Conservation (phyloP, 2,797 vertebrate genomes). For the Taenioides sp. region DNA sequence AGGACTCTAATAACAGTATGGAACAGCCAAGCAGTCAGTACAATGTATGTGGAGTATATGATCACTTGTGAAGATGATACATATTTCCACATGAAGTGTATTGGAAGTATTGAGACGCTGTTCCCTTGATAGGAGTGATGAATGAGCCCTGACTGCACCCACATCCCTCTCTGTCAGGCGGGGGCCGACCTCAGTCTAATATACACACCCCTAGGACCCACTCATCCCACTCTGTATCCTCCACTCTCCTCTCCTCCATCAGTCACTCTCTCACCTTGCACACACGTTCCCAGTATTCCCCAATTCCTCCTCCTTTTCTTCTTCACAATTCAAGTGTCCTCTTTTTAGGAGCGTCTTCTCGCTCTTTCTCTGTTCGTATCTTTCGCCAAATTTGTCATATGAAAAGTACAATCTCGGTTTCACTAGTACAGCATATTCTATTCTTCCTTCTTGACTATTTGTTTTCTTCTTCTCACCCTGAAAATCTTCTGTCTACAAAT, state of each 20-base stretch:
- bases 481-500: neutral
- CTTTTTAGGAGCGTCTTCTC: constrained; percentile 38
- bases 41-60: constrained; percentile 14
- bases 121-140: constrained; percentile 77
- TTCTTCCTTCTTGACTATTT: neutral
- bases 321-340: constrained; percentile 20
- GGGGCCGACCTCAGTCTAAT: constrained; percentile 74
- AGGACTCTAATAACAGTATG: constrained; percentile 1
- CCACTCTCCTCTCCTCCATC: constrained; percentile 61
- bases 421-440: neutral
- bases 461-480: neutral
- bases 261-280: constrained; percentile 57
- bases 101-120: constrained; percentile 67
- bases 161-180: constrained; percentile 81
- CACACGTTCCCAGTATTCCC: constrained; percentile 46
- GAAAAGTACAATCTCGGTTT: constrained; percentile 52
- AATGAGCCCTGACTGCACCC: constrained; percentile 81
- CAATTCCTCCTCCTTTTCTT: constrained; percentile 14
- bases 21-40: constrained; percentile 39
- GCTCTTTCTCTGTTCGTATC: constrained; percentile 46
- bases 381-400: constrained; percentile 59
- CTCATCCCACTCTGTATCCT: constrained; percentile 64
- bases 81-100: constrained; percentile 54
- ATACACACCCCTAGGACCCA: constrained; percentile 75
- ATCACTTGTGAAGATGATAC: constrained; percentile 31